Evolutionary conservation across 2,888 invertebrate species (phyloP), one percentile per base, ranked within the genome.

Genomic region (Sussaba pulchella): DNA sequence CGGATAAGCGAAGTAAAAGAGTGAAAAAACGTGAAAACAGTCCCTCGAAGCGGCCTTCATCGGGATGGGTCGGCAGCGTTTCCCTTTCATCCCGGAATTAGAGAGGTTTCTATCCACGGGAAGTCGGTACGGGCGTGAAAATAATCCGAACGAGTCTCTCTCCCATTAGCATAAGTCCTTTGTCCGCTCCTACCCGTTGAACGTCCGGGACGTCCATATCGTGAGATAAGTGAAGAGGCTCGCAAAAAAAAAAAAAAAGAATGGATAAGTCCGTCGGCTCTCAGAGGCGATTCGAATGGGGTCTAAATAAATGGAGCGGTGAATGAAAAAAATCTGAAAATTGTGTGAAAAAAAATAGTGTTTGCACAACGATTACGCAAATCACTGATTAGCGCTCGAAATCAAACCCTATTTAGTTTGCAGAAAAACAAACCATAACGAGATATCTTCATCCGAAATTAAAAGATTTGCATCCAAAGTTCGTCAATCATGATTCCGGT

Each of bases 161-260:
- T 71, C 72, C 73, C 77, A 82, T 82, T 82, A 82, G 78, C 82
- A 82, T 82, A 81, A 82, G 78, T 77, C 76, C 75, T 82, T 85
- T 84, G 83, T 83, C 78, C 72, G 45, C 36, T 59, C n/a, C 36
- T 36, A 8, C 69, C 21, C 43, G 54, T 52, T 52, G 72, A 26
- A 39, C 26, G 52, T 45, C 54, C 63, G 39, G 63, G 8, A 63
- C 63, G 52, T 24, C 26, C 43, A 70, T 57, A 70, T 70, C 45
- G 45, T 9, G 63, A 6, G 70, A 76, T 70, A 31, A 69, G 61
- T 57, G 75, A 52, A 69, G 61, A 43, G 61, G 21, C 54, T 50
- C 12, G 41, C 19, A 6, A 12, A 26, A 43, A 50, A 26, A 21
- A 66, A 21, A 47, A 17, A 39, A 17, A 67, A 47, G 36, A n/a